These are phyloP conservation scores for Sapayoa aenigma DNA, from an alignment of 2,113 vertebrate species.

Conservation along the genomic window DNA sequence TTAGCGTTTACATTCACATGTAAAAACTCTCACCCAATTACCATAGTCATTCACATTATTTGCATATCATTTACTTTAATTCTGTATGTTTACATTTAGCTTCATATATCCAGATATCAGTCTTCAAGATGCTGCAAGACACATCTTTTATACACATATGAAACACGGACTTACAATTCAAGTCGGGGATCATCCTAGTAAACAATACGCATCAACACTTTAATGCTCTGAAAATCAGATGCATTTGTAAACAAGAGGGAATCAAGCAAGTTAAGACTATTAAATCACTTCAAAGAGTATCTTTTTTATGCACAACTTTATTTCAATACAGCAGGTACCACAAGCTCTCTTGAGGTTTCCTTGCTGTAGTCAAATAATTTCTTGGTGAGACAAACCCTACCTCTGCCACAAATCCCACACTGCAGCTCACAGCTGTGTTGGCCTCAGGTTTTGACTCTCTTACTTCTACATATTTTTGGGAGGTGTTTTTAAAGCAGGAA, in stretches of 20 bases:
- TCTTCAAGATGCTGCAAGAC: not conserved
- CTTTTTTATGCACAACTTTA: not conserved
- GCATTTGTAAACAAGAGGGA: not conserved
- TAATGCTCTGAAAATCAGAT: not conserved
- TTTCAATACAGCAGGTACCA: not conserved
- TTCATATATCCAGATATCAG: not conserved
- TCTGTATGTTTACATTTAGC: not conserved
- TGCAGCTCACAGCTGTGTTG: not conserved
- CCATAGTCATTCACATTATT: not conserved
- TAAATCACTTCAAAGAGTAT: not conserved
- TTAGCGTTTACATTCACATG: not conserved
- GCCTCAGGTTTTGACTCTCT: not conserved
- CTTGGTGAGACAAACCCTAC: not conserved
- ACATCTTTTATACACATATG: not conserved
- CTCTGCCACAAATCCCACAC: not conserved
- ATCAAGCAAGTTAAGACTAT: not conserved
- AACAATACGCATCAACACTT: not conserved
- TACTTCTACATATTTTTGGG: not conserved
- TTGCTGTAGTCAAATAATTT: not conserved
- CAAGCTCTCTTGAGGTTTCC: not conserved
- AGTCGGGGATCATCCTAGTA: not conserved
- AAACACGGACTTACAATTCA: not conserved
- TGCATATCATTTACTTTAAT: not conserved
- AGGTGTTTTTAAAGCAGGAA: not conserved
- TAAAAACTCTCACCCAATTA: not conserved